These are phyloP conservation scores for Morelia viridis DNA, from an alignment of 2,797 vertebrate genomes.

Conservation along the genomic window DNA sequence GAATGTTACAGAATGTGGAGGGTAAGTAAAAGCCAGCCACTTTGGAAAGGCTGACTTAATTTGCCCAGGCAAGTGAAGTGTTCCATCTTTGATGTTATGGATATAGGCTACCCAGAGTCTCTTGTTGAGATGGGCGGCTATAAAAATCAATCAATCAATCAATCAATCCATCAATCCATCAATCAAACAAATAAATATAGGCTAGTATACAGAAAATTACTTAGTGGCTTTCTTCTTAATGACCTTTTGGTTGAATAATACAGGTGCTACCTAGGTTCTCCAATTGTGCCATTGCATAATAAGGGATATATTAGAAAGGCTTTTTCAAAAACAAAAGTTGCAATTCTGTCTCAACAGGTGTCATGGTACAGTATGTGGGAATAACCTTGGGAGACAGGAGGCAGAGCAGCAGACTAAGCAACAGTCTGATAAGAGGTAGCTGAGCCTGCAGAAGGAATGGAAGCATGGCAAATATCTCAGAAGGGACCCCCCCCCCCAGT, in stretches of 20 bases:
- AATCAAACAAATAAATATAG: background rate
- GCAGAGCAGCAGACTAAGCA: background rate
- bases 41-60: background rate
- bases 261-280: background rate
- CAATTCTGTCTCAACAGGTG: background rate
- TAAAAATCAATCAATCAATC: too few species aligned
- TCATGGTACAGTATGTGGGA: background rate
- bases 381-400: background rate
- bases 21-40: background rate
- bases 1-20: background rate
- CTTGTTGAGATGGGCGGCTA: too few species aligned
- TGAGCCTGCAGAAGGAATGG: background rate
- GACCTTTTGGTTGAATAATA: background rate
- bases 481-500: background rate
- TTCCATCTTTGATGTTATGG: background rate
- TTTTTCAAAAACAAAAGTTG: background rate
- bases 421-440: background rate
- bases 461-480: background rate
- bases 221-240: background rate
- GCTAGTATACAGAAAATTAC: background rate
- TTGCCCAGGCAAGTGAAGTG: background rate
- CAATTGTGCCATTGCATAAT: background rate
- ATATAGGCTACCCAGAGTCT: background rate
- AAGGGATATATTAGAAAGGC: background rate
- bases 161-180: too few species aligned